These are phyloP conservation scores for Drosophila pachea DNA, from an alignment of 1,140 invertebrate species.

Conservation along the genomic window DNA sequence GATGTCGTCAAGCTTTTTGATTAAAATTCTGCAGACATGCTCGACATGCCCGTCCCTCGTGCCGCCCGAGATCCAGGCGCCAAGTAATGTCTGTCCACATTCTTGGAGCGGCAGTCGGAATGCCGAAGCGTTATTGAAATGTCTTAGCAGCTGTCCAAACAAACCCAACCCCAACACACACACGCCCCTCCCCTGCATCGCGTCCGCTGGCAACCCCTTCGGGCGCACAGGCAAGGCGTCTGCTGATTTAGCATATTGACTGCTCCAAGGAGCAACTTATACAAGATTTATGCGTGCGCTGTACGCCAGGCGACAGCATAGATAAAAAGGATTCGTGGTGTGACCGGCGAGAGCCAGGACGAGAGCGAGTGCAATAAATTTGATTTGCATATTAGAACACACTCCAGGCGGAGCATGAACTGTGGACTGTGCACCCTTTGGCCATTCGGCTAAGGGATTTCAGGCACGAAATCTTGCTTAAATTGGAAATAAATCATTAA, in stretches of 20 bases:
- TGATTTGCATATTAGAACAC: conserved; percentile 77
- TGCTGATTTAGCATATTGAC: conserved; percentile 78
- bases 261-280: conserved; percentile 74
- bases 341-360: conserved; percentile 47
- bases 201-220: conserved; percentile 9
- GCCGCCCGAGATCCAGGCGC: neutral
- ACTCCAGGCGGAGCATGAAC: conserved; percentile 16
- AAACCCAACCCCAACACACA: conserved; percentile 12
- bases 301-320: conserved; percentile 63
- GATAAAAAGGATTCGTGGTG: conserved; percentile 72
- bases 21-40: conserved; percentile 70
- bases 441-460: conserved; percentile 49
- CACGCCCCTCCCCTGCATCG: neutral
- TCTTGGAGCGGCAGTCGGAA: conserved; percentile 49
- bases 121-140: conserved; percentile 67
- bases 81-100: conserved; percentile 24
- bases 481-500: conserved; percentile 78
- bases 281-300: conserved; percentile 72
- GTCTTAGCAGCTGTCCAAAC: conserved; percentile 74
- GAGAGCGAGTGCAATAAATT: conserved; percentile 69
- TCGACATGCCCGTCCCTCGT: neutral
- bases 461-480: conserved; percentile 69
- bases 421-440: conserved; percentile 33
- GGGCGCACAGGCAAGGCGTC: conserved; percentile 30
- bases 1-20: conserved; percentile 43